Evolutionary conservation across 2,888 invertebrate species (phyloP).

Genomic region (Lymantria dispar): DNA sequence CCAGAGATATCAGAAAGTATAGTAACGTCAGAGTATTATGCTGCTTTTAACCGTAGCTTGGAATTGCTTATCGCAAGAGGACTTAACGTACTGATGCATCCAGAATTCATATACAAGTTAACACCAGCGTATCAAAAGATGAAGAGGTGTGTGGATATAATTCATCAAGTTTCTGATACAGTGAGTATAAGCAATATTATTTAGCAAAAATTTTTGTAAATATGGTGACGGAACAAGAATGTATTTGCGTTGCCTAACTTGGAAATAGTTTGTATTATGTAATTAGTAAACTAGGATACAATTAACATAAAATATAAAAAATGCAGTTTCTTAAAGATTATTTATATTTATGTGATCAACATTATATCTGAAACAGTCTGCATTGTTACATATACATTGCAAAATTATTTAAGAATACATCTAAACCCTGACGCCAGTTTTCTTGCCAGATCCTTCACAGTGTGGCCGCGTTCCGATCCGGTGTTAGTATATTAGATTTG

Average conservation of each 20-base stretch:
- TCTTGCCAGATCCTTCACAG: too few relatives aligned
- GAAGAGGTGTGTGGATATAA: constrained; percentile 34
- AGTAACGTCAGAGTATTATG: constrained; percentile 51
- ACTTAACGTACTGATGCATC: constrained; percentile 48
- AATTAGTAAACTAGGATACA: not conserved
- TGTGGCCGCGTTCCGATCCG: too few relatives aligned
- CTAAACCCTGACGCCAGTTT: too few relatives aligned
- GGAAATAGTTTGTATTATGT: not conserved
- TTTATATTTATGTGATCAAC: too few relatives aligned
- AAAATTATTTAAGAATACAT: too few relatives aligned
- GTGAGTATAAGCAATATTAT: too few relatives aligned
- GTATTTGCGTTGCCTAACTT: too few relatives aligned
- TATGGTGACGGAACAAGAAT: too few relatives aligned
- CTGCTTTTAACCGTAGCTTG: constrained; percentile 47
- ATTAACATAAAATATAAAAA: not conserved
- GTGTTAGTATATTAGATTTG: too few relatives aligned
- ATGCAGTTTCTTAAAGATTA: not conserved
- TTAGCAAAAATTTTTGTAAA: too few relatives aligned
- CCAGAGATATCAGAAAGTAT: constrained; percentile 45
- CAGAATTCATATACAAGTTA: constrained; percentile 47
- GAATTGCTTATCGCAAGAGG: constrained; percentile 46
- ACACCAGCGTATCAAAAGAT: constrained; percentile 44
- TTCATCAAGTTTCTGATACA: constrained; percentile 54
- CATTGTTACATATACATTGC: too few relatives aligned
- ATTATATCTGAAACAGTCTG: too few relatives aligned